Conservation (phyloP, 1,140 invertebrate species). For the Sminthurinus signatus region DNA sequence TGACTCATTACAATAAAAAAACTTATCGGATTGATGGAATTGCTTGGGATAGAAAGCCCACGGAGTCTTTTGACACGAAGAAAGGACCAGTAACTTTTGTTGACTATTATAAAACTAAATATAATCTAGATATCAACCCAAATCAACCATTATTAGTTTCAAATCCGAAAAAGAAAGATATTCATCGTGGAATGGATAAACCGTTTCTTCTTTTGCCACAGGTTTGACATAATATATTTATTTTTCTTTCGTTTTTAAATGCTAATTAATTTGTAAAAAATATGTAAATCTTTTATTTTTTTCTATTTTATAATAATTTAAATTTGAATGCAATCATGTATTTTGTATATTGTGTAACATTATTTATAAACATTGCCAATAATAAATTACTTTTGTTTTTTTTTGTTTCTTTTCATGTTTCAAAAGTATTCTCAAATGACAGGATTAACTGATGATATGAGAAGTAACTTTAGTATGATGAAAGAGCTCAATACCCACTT, state of each 20-base stretch:
- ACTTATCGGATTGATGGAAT: constrained; percentile 23
- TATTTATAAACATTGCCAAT: no score
- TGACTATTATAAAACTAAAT: constrained; percentile 12
- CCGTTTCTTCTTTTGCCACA: constrained; percentile 45
- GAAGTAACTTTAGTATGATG: constrained; percentile 44
- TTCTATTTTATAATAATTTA: no score
- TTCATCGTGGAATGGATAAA: not conserved
- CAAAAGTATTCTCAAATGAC: no score
- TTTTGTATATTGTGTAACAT: no score
- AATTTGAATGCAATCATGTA: no score
- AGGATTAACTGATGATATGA: constrained; percentile 43
- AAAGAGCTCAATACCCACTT: constrained; percentile 44
- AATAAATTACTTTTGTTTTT: no score
- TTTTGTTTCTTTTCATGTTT: no score
- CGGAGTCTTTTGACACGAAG: not conserved
- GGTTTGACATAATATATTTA: constrained; percentile 43
- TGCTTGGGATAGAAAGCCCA: not conserved
- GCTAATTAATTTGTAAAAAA: no score
- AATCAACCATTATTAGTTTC: constrained; percentile 23
- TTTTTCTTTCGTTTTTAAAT: no score
- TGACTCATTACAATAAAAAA: constrained; percentile 26
- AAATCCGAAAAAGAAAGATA: constrained; percentile 16
- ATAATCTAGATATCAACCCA: not conserved
- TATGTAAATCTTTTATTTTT: no score
- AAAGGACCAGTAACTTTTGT: not conserved